Conservation (phyloP, 2,797 vertebrate genomes). For the Harpagifer antarcticus region DNA sequence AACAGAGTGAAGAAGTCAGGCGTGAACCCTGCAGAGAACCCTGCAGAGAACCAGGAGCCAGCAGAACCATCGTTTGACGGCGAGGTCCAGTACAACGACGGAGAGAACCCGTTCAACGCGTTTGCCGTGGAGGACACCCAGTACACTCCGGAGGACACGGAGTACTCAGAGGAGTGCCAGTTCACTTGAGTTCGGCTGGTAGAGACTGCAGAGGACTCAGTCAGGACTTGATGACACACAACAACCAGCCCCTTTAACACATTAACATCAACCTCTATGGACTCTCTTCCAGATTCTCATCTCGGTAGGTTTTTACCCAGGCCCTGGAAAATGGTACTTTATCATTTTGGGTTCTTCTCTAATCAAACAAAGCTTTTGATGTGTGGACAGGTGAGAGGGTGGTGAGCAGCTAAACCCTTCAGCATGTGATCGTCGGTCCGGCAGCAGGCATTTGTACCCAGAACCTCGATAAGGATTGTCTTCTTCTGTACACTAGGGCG, state of each 20-base stretch:
- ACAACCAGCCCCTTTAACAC: constrained; percentile 73
- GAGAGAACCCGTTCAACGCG: constrained; percentile 7
- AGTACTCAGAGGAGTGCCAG: constrained; percentile 72
- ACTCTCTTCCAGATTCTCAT: constrained; percentile 33
- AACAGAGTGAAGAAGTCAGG: constrained; percentile 76
- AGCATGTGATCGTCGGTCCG: neutral
- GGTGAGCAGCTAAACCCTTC: neutral
- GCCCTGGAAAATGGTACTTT: constrained; percentile 1
- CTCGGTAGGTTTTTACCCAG: constrained; percentile 10
- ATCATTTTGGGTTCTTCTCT: neutral
- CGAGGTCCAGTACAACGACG: neutral
- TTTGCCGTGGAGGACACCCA: constrained; percentile 6
- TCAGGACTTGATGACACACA: constrained; percentile 57
- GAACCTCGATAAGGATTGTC: neutral
- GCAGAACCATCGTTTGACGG: constrained; percentile 3
- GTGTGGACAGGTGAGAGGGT: neutral
- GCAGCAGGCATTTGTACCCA: neutral
- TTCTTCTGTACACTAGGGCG: neutral
- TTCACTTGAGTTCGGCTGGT: constrained; percentile 59
- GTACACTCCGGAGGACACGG: constrained; percentile 54
- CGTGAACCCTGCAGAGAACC: constrained; percentile 41
- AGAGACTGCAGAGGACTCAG: constrained; percentile 31
- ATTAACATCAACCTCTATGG: constrained; percentile 50
- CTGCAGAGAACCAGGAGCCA: constrained; percentile 40
- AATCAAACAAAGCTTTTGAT: neutral